A percentile compares a stretch with the other conserved stretches of the same genome.
Evolutionary conservation across 1,140 invertebrate species (phyloP).

Genomic region (Zaprionus camerounensis): DNA sequence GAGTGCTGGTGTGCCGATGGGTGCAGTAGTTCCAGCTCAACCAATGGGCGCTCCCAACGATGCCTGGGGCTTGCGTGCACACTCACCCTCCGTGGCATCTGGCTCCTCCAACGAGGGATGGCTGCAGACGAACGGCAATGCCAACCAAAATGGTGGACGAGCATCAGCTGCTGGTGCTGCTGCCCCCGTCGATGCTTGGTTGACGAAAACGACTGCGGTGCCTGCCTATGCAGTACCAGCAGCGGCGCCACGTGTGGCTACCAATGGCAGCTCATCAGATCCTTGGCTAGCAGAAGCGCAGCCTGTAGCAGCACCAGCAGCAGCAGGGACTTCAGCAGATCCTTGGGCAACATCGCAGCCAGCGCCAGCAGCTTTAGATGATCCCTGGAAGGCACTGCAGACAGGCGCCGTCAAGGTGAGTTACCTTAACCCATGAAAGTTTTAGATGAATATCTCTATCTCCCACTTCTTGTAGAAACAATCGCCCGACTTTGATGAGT

Average conservation of each 20-base stretch:
- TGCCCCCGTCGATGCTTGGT: conserved; percentile 66
- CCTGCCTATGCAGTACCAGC: conserved; percentile 56
- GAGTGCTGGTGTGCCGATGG: conserved; percentile 63
- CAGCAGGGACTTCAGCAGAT: conserved; percentile 52
- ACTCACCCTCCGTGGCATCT: conserved; percentile 80
- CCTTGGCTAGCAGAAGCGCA: conserved; percentile 85
- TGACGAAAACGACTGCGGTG: conserved; percentile 60
- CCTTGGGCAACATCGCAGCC: conserved; percentile 66
- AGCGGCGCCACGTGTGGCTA: conserved; percentile 54
- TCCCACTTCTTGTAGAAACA: conserved; percentile 55
- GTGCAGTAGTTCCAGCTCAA: conserved; percentile 37
- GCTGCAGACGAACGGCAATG: conserved; percentile 79
- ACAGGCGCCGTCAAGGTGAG: conserved; percentile 65
- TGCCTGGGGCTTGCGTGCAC: conserved; percentile 75
- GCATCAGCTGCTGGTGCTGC: conserved; percentile 34
- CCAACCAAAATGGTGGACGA: conserved; percentile 61
- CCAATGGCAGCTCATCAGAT: conserved; percentile 84
- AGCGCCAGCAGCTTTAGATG: conserved; percentile 84
- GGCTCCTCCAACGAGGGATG: conserved; percentile 82
- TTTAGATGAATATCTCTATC: background rate
- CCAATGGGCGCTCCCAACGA: conserved; percentile 37
- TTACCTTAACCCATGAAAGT: background rate
- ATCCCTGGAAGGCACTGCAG: conserved; percentile 76
- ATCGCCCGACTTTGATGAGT: conserved; percentile 91
- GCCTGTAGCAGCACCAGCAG: conserved; percentile 57